A percentile compares a stretch with the other conserved stretches of the same genome.
These are phyloP conservation scores for Drosophila pachea DNA, from an alignment of 1,140 invertebrate species.

Conservation along the genomic window DNA sequence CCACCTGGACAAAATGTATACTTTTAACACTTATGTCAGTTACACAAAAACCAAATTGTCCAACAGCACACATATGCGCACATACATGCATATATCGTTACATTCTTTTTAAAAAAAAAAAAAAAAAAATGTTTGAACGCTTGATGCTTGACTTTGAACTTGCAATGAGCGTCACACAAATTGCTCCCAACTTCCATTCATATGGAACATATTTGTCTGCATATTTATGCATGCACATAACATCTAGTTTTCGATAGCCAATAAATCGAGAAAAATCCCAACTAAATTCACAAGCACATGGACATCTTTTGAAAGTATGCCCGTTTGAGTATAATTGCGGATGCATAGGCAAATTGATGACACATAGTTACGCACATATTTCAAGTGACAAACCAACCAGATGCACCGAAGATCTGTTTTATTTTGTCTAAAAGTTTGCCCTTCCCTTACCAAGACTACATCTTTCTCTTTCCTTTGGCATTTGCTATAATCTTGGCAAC, in stretches of 20 bases:
- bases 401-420: slow-evolving; percentile 21
- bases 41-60: slow-evolving; percentile 12
- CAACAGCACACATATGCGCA: slow-evolving; percentile 31
- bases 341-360: slow-evolving; percentile 22
- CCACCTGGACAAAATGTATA: slow-evolving; percentile 12
- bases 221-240: slow-evolving; percentile 32
- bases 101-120: background rate
- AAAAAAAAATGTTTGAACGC: slow-evolving; percentile 57
- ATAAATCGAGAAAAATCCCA: slow-evolving; percentile 19
- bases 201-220: slow-evolving; percentile 1
- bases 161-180: slow-evolving; percentile 32
- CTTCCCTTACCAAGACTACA: background rate
- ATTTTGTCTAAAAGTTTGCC: slow-evolving; percentile 6
- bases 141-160: slow-evolving; percentile 62
- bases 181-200: too few relatives aligned
- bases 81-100: slow-evolving; percentile 22
- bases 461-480: background rate
- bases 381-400: slow-evolving; percentile 18
- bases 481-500: slow-evolving; percentile 69
- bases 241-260: slow-evolving; percentile 4
- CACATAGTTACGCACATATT: slow-evolving; percentile 9
- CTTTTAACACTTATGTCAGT: slow-evolving; percentile 11
- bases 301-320: slow-evolving; percentile 15
- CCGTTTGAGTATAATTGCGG: background rate
- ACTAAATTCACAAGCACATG: slow-evolving; percentile 5